phyloP scores from a whole-genome alignment of 1,140 invertebrate genomes.

The Nymphalis io region DNA sequence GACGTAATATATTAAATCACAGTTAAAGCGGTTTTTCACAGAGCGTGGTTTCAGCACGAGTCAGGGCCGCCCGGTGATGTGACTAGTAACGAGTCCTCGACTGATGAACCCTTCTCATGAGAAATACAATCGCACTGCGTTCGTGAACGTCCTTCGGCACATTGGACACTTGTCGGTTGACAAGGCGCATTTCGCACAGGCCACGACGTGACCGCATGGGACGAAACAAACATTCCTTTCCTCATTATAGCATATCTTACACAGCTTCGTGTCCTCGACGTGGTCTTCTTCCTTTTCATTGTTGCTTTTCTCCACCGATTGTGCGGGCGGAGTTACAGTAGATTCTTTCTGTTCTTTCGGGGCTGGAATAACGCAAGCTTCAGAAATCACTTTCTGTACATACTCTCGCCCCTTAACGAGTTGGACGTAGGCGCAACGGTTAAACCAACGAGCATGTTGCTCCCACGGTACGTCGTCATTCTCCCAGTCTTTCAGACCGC shows the following conservation, averaged over 20 bases:
- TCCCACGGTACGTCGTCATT: conserved; percentile 92
- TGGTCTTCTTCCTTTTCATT: conserved; percentile 44
- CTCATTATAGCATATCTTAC: conserved; percentile 86
- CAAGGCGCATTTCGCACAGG: conserved; percentile 92
- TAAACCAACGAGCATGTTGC: conserved; percentile 93
- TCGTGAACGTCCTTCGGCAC: conserved; percentile 86
- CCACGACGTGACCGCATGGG: conserved; percentile 92
- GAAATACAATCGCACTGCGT: conserved; percentile 74
- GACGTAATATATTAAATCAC: conserved; percentile 58
- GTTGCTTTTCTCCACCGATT: conserved; percentile 28
- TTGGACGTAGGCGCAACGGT: conserved; percentile 87
- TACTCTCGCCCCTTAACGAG: conserved; percentile 88
- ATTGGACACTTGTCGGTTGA: conserved; percentile 87
- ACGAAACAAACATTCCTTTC: conserved; percentile 93
- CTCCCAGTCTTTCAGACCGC: conserved; percentile 93
- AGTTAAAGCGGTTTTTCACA: conserved; percentile 45
- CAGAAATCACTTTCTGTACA: conserved; percentile 75
- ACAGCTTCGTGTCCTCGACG: conserved; percentile 76
- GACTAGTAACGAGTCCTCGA: conserved; percentile 63
- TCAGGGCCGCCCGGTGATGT: conserved; percentile 50
- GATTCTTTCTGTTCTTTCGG: conserved; percentile 48
- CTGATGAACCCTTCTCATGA: conserved; percentile 59
- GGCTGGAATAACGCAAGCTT: conserved; percentile 50
- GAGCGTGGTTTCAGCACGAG: conserved; percentile 65
- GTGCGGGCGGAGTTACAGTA: conserved; percentile 23